Conservation (phyloP, 2,797 vertebrate genomes). For the Microchirus variegatus region DNA sequence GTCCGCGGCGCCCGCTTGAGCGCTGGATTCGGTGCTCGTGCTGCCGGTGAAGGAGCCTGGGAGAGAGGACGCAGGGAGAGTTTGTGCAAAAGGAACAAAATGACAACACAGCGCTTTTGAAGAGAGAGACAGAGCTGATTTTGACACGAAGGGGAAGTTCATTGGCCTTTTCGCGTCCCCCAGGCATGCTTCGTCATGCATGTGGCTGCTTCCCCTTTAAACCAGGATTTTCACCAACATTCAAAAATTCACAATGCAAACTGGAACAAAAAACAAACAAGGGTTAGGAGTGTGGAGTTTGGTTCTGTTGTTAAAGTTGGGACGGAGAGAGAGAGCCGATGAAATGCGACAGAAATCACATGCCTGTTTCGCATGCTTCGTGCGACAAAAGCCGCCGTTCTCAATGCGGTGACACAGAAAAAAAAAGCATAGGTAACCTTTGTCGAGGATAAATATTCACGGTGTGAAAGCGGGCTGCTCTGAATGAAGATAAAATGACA, state of each 20-base stretch:
- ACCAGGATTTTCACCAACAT: constrained; percentile 50
- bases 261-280: constrained; percentile 5
- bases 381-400: constrained; percentile 24
- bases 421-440: constrained; percentile 41
- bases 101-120: neutral
- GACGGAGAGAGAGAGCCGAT: constrained; percentile 5
- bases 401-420: constrained; percentile 31
- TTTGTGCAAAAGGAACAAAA: constrained; percentile 14
- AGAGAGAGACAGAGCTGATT: constrained; percentile 12
- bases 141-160: constrained; percentile 9
- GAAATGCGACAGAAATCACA: constrained; percentile 38
- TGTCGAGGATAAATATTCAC: constrained; percentile 41
- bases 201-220: constrained; percentile 28
- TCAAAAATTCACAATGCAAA: constrained; percentile 25
- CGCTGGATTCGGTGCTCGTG: constrained; percentile 75
- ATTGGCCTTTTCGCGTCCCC: constrained; percentile 25
- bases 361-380: constrained; percentile 64
- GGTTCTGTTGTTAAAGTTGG: constrained; percentile 24
- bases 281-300: constrained; percentile 24
- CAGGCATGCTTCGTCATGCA: constrained; percentile 74
- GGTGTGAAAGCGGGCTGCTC: constrained; percentile 52
- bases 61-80: constrained; percentile 30
- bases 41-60: constrained; percentile 87
- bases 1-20: constrained; percentile 43
- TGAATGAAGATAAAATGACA: constrained; percentile 69